These are phyloP conservation scores for Eilema depressum DNA, from an alignment of 2,888 invertebrate species.

Conservation along the genomic window DNA sequence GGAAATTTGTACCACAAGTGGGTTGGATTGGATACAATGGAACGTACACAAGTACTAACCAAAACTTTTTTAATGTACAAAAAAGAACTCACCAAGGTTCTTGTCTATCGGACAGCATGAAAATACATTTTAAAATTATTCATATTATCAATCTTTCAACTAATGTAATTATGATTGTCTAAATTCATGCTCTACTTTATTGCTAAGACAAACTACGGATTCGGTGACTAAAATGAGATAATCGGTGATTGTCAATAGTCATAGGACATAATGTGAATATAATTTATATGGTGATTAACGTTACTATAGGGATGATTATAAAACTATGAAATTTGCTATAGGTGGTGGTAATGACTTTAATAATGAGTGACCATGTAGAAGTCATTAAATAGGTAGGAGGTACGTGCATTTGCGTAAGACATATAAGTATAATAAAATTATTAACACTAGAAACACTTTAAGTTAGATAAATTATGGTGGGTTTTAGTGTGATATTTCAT, in stretches of 20 bases:
- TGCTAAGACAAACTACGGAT: constrained; percentile 31
- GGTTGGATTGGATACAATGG: background rate
- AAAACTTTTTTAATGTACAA: constrained; percentile 37
- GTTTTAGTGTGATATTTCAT: background rate
- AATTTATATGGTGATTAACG: constrained; percentile 29
- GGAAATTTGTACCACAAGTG: constrained; percentile 2
- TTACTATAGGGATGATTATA: background rate
- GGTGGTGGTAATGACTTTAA: constrained; percentile 6
- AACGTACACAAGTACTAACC: constrained; percentile 4
- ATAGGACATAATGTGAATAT: constrained; percentile 24
- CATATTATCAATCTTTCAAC: constrained; percentile 38
- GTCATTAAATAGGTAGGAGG: background rate
- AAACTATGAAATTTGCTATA: background rate
- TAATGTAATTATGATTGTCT: constrained; percentile 22
- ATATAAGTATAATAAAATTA: background rate
- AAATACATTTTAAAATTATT: constrained; percentile 67
- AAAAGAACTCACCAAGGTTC: constrained; percentile 81
- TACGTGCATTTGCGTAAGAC: constrained; percentile 16
- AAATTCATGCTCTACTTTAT: constrained; percentile 48
- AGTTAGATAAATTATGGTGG: background rate
- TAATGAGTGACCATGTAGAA: background rate
- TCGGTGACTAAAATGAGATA: constrained; percentile 32
- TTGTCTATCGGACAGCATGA: constrained; percentile 83
- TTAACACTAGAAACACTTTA: background rate
- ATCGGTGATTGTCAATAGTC: constrained; percentile 31